These are phyloP conservation scores for Ictidomys tridecemlineatus DNA, from an alignment of 2,113 vertebrate genomes.

Conservation along the genomic window DNA sequence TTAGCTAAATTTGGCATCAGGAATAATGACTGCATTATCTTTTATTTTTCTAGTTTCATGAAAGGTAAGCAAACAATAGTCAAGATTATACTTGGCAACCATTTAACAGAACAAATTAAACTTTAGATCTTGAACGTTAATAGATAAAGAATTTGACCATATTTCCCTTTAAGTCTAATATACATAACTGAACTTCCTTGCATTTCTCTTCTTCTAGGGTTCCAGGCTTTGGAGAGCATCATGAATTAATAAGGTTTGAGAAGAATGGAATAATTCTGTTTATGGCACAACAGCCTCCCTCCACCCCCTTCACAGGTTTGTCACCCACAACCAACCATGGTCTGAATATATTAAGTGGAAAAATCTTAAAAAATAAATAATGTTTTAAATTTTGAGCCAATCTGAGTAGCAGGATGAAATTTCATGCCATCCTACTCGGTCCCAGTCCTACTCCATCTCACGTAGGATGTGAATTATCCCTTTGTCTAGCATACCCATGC, in stretches of 20 bases:
- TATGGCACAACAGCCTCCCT: background rate
- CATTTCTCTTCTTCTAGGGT: background rate
- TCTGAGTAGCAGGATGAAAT: background rate
- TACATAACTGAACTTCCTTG: background rate
- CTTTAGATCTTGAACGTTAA: background rate
- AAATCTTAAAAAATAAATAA: background rate
- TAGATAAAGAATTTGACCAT: background rate
- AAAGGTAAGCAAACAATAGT: background rate
- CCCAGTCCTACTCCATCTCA: background rate
- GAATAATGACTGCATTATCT: background rate
- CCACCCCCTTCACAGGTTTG: background rate
- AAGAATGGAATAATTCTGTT: background rate
- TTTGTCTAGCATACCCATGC: background rate
- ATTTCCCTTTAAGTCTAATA: background rate
- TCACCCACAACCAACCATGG: too few species aligned
- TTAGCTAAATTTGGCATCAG: background rate
- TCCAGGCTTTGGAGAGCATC: background rate
- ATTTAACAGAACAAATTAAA: background rate
- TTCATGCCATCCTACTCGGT: too few species aligned
- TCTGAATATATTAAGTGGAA: background rate
- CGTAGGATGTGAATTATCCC: background rate
- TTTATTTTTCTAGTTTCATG: slow-evolving; percentile 19
- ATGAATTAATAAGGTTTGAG: background rate
- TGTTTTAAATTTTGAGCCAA: background rate
- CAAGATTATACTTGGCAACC: background rate